Conservation (phyloP, 37 sponge, comb jelly and placozoan species). For the Hexactinellida sp. region DNA sequence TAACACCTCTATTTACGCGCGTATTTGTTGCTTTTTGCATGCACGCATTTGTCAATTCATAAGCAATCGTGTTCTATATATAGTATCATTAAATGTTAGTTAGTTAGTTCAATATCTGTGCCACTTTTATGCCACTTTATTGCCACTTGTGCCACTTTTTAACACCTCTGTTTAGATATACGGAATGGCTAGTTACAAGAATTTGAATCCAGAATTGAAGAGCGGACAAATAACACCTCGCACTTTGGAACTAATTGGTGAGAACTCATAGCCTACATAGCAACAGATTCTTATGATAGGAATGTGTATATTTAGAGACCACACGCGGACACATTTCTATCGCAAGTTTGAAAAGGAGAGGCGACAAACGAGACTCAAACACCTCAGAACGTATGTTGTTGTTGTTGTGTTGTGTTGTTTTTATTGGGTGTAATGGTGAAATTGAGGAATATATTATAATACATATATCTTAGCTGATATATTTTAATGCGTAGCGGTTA, state of each 20-base stretch:
- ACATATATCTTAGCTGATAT: no score
- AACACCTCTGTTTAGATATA: not conserved
- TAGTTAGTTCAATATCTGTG: no score
- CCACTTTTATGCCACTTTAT: no score
- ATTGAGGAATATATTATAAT: not conserved
- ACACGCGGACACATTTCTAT: slow-evolving; percentile 10
- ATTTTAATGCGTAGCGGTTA: no score
- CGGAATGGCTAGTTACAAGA: not conserved
- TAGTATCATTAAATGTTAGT: no score
- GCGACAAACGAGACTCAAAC: not conserved
- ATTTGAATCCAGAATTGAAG: not conserved
- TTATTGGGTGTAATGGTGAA: not conserved
- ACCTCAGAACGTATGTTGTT: not conserved
- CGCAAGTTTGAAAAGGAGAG: not conserved
- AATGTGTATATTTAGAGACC: not conserved
- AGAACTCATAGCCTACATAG: no score
- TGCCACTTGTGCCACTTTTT: not conserved
- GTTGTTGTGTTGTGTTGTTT: not conserved
- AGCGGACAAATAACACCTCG: not conserved
- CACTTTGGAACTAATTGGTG: not conserved
- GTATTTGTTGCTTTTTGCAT: no score
- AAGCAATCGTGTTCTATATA: no score
- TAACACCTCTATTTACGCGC: no score
- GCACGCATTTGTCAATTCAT: no score
- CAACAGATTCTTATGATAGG: no score